These are phyloP conservation scores for Chlorops oryzae DNA, from an alignment of 1,140 invertebrate species.

Conservation along the genomic window DNA sequence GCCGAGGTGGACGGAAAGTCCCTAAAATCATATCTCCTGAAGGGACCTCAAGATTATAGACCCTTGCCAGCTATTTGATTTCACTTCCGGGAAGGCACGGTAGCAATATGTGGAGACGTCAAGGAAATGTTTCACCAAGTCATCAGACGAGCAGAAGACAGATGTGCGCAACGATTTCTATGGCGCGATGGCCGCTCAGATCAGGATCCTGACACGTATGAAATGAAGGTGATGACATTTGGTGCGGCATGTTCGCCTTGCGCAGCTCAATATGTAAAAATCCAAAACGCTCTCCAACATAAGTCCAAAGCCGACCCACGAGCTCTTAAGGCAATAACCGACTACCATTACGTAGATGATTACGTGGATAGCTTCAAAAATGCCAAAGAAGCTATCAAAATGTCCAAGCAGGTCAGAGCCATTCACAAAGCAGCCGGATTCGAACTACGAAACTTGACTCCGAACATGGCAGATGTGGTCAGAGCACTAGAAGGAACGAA, in stretches of 20 bases:
- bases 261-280: slow-evolving; percentile 25
- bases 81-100: slow-evolving; percentile 26
- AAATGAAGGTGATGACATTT: slow-evolving; percentile 37
- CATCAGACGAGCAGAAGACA: slow-evolving; percentile 28
- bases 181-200: slow-evolving; percentile 20
- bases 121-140: slow-evolving; percentile 45
- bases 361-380: slow-evolving; percentile 7
- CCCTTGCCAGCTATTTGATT: slow-evolving; percentile 28
- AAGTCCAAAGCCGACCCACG: slow-evolving; percentile 16
- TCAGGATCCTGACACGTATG: slow-evolving; percentile 16
- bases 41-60: slow-evolving; percentile 26
- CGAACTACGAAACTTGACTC: neutral
- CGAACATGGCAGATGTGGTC: neutral
- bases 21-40: slow-evolving; percentile 24
- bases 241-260: slow-evolving; percentile 31
- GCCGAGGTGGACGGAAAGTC: slow-evolving; percentile 15
- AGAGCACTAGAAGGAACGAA: neutral
- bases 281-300: slow-evolving; percentile 29
- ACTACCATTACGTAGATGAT: slow-evolving; percentile 37
- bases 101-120: slow-evolving; percentile 35
- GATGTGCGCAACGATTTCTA: slow-evolving; percentile 30
- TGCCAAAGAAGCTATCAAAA: neutral
- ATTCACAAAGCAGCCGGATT: slow-evolving; percentile 3
- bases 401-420: neutral
- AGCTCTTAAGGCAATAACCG: slow-evolving; percentile 26